phyloP scores from a whole-genome alignment of 1,140 invertebrate species.

The Pomacea maculata region DNA sequence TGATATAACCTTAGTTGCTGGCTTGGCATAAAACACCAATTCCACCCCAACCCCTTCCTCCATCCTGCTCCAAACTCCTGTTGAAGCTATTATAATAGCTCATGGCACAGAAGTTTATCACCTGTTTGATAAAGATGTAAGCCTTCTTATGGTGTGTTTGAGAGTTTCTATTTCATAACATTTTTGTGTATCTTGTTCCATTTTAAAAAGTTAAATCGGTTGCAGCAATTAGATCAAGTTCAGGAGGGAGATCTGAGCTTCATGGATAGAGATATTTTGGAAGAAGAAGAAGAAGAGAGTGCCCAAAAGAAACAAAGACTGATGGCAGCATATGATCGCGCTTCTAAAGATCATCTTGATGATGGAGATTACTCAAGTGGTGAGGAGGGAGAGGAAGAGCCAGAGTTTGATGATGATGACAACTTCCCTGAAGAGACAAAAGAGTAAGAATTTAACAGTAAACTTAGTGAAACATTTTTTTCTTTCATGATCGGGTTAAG shows the following conservation, averaged over 20 bases:
- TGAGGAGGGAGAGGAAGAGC: slow-evolving; percentile 53
- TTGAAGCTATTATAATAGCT: too few relatives aligned
- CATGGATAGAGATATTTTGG: slow-evolving; percentile 44
- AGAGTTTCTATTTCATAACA: too few relatives aligned
- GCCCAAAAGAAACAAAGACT: slow-evolving; percentile 71
- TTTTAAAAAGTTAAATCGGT: background rate
- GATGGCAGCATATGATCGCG: slow-evolving; percentile 46
- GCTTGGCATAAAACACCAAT: too few relatives aligned
- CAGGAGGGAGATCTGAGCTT: slow-evolving; percentile 49
- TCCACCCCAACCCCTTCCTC: too few relatives aligned
- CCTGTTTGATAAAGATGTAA: too few relatives aligned
- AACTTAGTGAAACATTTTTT: too few relatives aligned
- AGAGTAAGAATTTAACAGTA: background rate
- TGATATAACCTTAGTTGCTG: too few relatives aligned
- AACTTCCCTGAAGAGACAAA: background rate
- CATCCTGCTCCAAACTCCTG: too few relatives aligned
- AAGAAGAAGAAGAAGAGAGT: slow-evolving; percentile 31
- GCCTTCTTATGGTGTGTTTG: too few relatives aligned
- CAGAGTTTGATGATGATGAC: slow-evolving; percentile 33
- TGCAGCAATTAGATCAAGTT: slow-evolving; percentile 46
- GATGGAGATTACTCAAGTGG: slow-evolving; percentile 32
- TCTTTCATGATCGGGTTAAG: too few relatives aligned
- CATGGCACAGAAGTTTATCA: too few relatives aligned
- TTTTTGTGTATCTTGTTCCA: background rate
- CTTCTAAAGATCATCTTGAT: slow-evolving; percentile 40